Base-by-base conservation (phyloP, 2,888 invertebrate genomes). In the Dexiosoma caninum region DNA sequence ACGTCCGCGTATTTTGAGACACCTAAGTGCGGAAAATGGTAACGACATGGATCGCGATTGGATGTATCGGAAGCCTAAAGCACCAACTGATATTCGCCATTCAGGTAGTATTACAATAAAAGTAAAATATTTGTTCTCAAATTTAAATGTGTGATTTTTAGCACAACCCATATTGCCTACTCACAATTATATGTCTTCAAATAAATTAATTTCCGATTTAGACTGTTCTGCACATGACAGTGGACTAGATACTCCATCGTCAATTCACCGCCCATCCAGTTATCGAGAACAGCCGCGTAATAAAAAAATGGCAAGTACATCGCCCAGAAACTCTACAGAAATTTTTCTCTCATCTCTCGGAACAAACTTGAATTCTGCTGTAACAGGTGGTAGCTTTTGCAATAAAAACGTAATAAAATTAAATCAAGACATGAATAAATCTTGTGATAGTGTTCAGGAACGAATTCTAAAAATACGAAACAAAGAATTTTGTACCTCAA, bases 151-250 rank as follows among this genome's bases (percentile, higher is more conserved):
- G 46, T 62, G 23, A 27, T 30, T 86, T 89, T 1, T 87, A 93
- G 92, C 92, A 84, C 89, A 93, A 88, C 87, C 88, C 16, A 87
- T 88, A 86, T 74, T 88, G 55, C 88, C 88, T 69, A 85, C 84
- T 14, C 85, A 85, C 44, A 83, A 82, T 55, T 71, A 64, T 30
- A 62, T 59, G 3, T 55, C 66, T 35, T 44, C 62, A 16, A 74
- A 59, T 32, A 82, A 74, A 51, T 66, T 62, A 55, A 85, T 85
- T 51, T 92, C 92, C 74, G 92, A 93, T 85, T 91, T 92, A 84
- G 92, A 93, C 85, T 92, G 92, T 70, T 90, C 90, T 89, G 91
- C 90, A 57, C 91, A 90, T 85, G 91, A 91, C 82, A 90, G 88
- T 83, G 90, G 90, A 55, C 84, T 91, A 83, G 90, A 91, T 74